Base-by-base conservation (phyloP, 2,888 invertebrate genomes). In the Conistra vaccinii region DNA sequence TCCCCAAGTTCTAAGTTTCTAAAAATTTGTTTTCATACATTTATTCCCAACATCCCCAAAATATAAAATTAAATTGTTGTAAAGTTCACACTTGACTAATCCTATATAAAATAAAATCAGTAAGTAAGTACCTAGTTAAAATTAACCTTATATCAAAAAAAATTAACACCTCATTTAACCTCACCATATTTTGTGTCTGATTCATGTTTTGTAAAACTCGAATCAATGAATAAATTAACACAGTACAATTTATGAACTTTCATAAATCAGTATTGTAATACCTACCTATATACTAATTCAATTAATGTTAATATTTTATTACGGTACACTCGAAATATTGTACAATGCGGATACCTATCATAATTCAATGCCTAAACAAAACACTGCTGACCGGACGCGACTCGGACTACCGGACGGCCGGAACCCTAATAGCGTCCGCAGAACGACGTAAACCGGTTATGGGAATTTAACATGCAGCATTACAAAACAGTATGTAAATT, bases 391-490 rank as follows among this genome's bases (percentile, higher is more conserved):
- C 61, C 57, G 81, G 81, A 76, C 45, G 32, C 39, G 45, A 53
- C 2, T 58, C 58, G 66, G 55, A 57, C 48, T 35, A 58, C 53
- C 32, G 68, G 68, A 66, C 32, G n/a, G 20, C 58, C 81, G 69
- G 72, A 73, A 81, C 68, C 48, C 14, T 63, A 73, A 75, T 69
- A 69, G 66, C 69, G 67, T 69, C 69, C 69, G 69, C 51, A 45
- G 29, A 63, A 57, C 57, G 29, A 55, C 12, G 23, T 35, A 66
- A 71, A 73, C 85, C 83, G 78, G 82, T 82, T 75, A 81, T 70
- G 45, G 4, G 45, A 73, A 63, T 53, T 73, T 70, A 60, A 48
- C 63, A 84, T 81, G 81, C 69, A 74, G 35, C n/a, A 63, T 63
- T 55, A 69, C 57, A 76, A 83, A 76, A 65, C 39, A 23, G 14